These are phyloP conservation scores for Ophion obscuratus DNA, from an alignment of 2,888 invertebrate species.

Conservation along the genomic window DNA sequence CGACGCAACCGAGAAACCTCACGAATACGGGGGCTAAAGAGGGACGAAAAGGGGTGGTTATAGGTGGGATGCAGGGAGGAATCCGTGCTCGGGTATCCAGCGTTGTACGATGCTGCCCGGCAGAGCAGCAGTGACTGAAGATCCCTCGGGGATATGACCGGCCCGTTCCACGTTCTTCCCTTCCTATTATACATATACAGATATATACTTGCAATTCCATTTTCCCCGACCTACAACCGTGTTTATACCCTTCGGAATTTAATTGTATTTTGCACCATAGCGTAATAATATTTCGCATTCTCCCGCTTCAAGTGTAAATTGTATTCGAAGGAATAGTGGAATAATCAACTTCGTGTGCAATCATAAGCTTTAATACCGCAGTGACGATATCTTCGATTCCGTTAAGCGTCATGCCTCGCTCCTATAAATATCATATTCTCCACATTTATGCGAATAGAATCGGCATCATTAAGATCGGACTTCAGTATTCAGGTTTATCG, in stretches of 20 bases:
- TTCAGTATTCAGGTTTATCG: too few relatives aligned
- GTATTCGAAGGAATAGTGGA: background rate
- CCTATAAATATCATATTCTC: too few relatives aligned
- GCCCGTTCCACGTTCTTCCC: slow-evolving; percentile 26
- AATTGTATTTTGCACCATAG: slow-evolving; percentile 7
- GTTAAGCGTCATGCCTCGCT: background rate
- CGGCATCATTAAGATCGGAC: too few relatives aligned
- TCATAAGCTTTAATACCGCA: background rate
- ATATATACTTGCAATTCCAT: slow-evolving; percentile 14
- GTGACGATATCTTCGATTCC: background rate
- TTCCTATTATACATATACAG: slow-evolving; percentile 17
- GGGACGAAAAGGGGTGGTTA: slow-evolving; percentile 3
- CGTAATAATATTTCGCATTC: slow-evolving; percentile 16
- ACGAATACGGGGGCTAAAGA: slow-evolving; percentile 13
- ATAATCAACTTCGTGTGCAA: background rate
- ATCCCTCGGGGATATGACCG: slow-evolving; percentile 54
- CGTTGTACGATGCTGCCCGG: slow-evolving; percentile 46
- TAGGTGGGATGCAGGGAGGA: slow-evolving; percentile 35
- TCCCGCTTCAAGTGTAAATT: slow-evolving; percentile 6
- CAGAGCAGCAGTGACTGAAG: slow-evolving; percentile 16
- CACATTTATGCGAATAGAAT: too few relatives aligned
- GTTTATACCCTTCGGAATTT: slow-evolving; percentile 26
- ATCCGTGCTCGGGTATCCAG: slow-evolving; percentile 56
- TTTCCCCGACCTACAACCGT: background rate
- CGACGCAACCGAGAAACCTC: slow-evolving; percentile 27